Evolutionary conservation across 2,797 vertebrate species (phyloP), one percentile per base, ranked within the genome.

Genomic region (Cichlasoma orientale): DNA sequence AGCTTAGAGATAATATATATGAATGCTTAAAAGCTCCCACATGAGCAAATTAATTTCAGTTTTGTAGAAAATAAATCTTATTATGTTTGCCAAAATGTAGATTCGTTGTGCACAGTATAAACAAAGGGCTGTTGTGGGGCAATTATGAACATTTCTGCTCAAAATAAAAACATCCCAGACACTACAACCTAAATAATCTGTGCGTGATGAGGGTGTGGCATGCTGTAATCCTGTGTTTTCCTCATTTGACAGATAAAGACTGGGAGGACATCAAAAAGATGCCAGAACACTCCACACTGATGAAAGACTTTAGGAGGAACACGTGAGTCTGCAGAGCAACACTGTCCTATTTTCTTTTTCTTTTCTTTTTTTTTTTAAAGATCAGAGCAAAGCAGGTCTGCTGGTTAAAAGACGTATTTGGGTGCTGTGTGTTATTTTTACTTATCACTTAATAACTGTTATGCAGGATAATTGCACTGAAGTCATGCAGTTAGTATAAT

Each of bases 211-310:
- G 73, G 73, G 44, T 61, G 76, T 56, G 66, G 55, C 36, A 25
- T 8, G 4, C 53, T 75, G 61, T 88, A 92, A 92, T 90, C 80
- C 74, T 85, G 61, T 77, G 47, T 82, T 79, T 82, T 78, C 92
- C 78, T 90, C 88, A 77, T 93, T 93, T 94, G 83, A 89, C 94
- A 99, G 98, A 99, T 95, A 99, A 99, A 96, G 98, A 99, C 93
- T 99, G 98, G 98, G 98, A 99, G 94, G 98, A 99, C 94, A 99
- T 99, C 89, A 99, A 99, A 96, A 99, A 99, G 95, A 99, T 99
- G 98, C 98, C 98, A 0, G 98, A 99, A 93, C 98, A 99, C 96
- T 98, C 98, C 77, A 99, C 98, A 2, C 95, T 99, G 96, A 99
- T 99, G 98, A 99, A 99, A 96, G 98, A 99, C 95, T 99, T 99